phyloP scores from a whole-genome alignment of 2,888 invertebrate genomes.

The Cactoblastis cactorum region DNA sequence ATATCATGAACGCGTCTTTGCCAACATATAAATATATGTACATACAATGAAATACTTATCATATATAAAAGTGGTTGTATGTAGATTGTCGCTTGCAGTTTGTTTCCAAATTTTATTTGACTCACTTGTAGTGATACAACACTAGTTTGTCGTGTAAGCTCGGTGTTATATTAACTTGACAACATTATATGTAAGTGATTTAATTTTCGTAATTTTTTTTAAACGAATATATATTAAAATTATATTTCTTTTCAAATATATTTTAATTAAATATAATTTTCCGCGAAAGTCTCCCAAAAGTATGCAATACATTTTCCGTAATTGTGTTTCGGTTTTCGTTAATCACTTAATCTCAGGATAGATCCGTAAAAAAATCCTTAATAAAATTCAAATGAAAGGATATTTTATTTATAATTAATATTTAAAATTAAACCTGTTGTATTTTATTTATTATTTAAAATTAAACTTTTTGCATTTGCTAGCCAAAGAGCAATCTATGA shows the following conservation, averaged over 20 bases:
- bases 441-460: too few species aligned
- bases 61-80: slow-evolving; percentile 14
- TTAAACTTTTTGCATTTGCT: too few species aligned
- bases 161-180: background rate
- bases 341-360: too few species aligned
- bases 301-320: too few species aligned
- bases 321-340: too few species aligned
- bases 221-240: background rate
- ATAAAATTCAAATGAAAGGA: too few species aligned
- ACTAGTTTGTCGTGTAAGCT: background rate
- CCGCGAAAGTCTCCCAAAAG: too few species aligned
- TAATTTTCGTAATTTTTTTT: background rate
- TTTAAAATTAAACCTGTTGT: too few species aligned
- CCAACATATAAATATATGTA: background rate
- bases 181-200: background rate
- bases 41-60: slow-evolving; percentile 9
- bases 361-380: too few species aligned
- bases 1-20: background rate
- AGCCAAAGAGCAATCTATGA: too few species aligned
- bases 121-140: background rate
- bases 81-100: background rate
- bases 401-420: too few species aligned
- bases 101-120: slow-evolving; percentile 7
- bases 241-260: background rate
- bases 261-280: too few species aligned